Conservation (phyloP, 1,140 invertebrate species). For the Hycleus cichorii region DNA sequence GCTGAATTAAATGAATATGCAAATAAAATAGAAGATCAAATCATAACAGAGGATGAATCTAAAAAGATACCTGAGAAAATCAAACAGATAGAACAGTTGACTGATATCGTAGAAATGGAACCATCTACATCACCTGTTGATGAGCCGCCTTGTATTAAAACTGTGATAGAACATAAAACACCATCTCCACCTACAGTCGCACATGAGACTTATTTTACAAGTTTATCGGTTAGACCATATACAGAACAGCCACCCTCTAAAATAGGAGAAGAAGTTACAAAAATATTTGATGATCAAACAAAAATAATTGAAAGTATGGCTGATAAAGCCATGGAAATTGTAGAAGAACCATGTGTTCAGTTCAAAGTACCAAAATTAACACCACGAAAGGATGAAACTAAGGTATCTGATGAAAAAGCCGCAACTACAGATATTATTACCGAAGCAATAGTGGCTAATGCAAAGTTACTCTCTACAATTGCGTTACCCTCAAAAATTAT, state of each 20-base stretch:
- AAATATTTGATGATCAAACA: conserved; percentile 17
- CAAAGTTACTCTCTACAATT: conserved; percentile 27
- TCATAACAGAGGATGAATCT: conserved; percentile 7
- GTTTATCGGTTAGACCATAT: not conserved
- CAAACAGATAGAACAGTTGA: not conserved
- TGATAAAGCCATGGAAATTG: conserved; percentile 8
- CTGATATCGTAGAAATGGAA: no score
- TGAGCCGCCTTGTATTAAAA: conserved; percentile 9
- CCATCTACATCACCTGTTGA: not conserved
- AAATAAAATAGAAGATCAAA: conserved; percentile 18
- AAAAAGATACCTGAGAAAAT: not conserved
- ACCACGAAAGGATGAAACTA: not conserved
- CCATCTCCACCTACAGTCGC: conserved; percentile 3
- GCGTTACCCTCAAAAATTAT: conserved; percentile 23
- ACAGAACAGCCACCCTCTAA: not conserved
- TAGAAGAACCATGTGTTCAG: conserved; percentile 21
- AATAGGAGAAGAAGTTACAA: conserved; percentile 6
- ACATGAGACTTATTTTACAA: conserved; percentile 17
- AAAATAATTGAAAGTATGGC: conserved; percentile 19
- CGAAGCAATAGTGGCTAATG: conserved; percentile 28
- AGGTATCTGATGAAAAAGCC: no score
- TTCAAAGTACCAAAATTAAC: not conserved
- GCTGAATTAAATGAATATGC: conserved; percentile 24
- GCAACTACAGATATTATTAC: conserved; percentile 17
- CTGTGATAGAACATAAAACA: conserved; percentile 12